Evolutionary conservation across 92 coral and sea anemone genomes (phyloP), one percentile per base, ranked within the genome.

Genomic region (Heteractis magnifica): DNA sequence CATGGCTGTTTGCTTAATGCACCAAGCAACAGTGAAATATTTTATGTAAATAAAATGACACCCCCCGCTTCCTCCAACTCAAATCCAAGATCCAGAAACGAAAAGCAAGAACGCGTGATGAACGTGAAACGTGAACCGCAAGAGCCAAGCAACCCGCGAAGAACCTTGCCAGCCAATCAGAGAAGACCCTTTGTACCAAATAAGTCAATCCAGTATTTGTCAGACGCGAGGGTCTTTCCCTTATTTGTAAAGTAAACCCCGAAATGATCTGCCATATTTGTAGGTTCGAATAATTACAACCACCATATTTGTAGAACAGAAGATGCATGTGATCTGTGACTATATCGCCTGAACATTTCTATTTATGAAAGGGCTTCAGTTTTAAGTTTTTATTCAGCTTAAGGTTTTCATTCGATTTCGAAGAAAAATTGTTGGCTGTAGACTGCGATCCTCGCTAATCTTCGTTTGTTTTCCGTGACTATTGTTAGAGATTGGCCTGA

Each of bases 251-350:
- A 12, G 9, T 8, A 2, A 8, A 68, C 13, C 49, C 10, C 1
- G 15, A 49, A 8, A 4, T 7, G 51, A 49, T 74, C 78, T 74
- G 2, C 78, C 78, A 74, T 74, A 74, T 74, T 74, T 74, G 78
- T 74, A 74, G 20, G 12, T 49, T 49, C 3, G 78, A 74, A 74
- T 49, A 49, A 74, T 49, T 49, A 49, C 19, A 6, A 34, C 49
- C 44, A 15, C 78, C 76, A 49, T 74, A 74, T 74, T 74, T 74
- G 78, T 74, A 51, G 56, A 44, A 74, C 10, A 18, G 55, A 7
- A 4, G 4, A 49, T 34, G 56, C 44, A 16, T 74, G 55, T 16
- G 52, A 51, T 34, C 44, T 34, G 44, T 34, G 44, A 34, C 44
- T 34, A 34, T 2, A 34, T 34, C 44, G 44, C 44, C 78, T 74